Evolutionary conservation across 2,888 invertebrate genomes (phyloP), one percentile per base, ranked within the genome.

Genomic region (Cryptus armator): DNA sequence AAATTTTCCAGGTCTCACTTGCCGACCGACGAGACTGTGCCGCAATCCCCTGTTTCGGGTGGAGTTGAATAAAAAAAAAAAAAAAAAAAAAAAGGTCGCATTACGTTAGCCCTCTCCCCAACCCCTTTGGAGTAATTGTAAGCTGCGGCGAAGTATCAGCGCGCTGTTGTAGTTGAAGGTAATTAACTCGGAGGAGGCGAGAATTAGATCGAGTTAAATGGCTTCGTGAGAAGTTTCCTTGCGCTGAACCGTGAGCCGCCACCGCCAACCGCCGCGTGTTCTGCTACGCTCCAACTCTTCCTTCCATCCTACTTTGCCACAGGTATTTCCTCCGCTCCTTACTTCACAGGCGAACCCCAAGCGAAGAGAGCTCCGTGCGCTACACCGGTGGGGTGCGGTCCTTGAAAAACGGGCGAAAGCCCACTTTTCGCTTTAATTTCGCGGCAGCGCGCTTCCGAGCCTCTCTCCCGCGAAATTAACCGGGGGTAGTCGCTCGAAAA

Each of bases 201-300:
- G 76, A 82, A 77, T 82, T 82, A 82, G 76, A 71, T 71, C 77
- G 66, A 77, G 64, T 82, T 82, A 82, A 82, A 77, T 82, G 82
- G 53, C 71, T 77, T 82, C 82, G 77, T 77, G 82, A 77, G 77
- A 75, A 82, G 62, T 82, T 82, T 70, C 70, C 53, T 72, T 10
- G 46, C 16, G 56, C 66, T 44, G 71, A 71, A 77, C 71, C 71
- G 62, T 7, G 37, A 9, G 37, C 37, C 37, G 37, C 37, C 37
- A 37, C 37, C 37, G 37, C 37, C 37, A 37, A 37, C 37, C 37
- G 64, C 81, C 67, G 51, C 74, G 43, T 72, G 53, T 80, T 67
- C 51, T 51, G 51, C 72, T 71, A 66, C 76, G 71, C 66, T 66
- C 62, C 82, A 7, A 70, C 19, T 19, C 44, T 46, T 46, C 71